A percentile compares a stretch with the other conserved stretches of the same genome.
phyloP scores from a whole-genome alignment of 2,113 vertebrate genomes.

The Corythornis madagascariensis region DNA sequence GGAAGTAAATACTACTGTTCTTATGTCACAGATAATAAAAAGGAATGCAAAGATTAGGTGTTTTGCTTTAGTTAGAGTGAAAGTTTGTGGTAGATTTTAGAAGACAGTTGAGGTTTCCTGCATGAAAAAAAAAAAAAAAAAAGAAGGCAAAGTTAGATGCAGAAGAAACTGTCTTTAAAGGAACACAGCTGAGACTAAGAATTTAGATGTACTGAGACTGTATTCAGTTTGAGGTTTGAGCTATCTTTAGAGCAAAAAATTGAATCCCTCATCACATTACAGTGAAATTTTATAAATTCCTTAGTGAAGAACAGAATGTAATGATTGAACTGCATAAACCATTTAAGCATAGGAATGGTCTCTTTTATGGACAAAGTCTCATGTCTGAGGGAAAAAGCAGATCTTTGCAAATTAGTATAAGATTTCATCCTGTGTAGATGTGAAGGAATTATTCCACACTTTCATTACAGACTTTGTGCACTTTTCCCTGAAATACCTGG shows the following conservation, averaged over 20 bases:
- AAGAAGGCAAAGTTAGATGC: background rate
- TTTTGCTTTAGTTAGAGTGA: background rate
- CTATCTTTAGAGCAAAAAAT: background rate
- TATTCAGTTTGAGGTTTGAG: background rate
- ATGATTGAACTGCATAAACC: background rate
- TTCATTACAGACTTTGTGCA: background rate
- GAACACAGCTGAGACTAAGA: background rate
- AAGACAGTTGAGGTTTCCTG: slow-evolving; percentile 1
- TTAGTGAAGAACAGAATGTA: background rate
- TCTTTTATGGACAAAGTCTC: background rate
- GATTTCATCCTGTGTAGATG: background rate
- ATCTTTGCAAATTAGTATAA: background rate
- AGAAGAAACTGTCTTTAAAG: background rate
- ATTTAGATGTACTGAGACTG: background rate
- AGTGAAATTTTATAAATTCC: background rate
- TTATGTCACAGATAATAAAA: background rate
- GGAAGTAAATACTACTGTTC: background rate
- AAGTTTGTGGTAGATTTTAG: slow-evolving; percentile 12
- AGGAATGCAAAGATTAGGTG: background rate
- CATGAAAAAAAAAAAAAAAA: background rate
- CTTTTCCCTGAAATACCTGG: background rate
- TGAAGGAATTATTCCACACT: background rate
- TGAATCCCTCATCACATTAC: background rate
- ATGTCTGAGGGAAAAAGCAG: background rate
- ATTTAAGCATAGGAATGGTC: background rate